Conservation (phyloP, 2,888 invertebrate species). For the Villa cingulata region DNA sequence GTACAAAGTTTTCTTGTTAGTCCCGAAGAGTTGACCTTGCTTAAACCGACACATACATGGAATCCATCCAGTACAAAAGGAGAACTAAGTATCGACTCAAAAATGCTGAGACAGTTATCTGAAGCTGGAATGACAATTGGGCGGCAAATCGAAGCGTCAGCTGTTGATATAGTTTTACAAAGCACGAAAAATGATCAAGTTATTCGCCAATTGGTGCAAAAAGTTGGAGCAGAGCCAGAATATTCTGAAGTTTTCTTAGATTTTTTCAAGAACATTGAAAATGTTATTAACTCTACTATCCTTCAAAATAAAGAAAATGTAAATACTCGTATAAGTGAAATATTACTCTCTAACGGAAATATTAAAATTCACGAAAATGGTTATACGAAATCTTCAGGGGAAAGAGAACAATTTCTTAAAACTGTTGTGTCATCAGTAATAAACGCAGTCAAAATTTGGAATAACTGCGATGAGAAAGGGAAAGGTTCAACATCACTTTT, state of each 20-base stretch:
- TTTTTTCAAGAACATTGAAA: slow-evolving; percentile 10
- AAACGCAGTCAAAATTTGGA: not conserved
- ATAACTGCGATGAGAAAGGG: not conserved
- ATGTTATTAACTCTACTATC: not conserved
- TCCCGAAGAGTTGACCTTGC: slow-evolving; percentile 36
- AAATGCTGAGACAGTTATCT: slow-evolving; percentile 50
- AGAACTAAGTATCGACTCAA: slow-evolving; percentile 48
- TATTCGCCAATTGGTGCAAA: slow-evolving; percentile 8
- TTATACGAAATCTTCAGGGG: slow-evolving; percentile 3
- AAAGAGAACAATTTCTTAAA: not conserved
- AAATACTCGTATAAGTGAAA: not conserved
- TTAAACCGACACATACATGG: slow-evolving; percentile 31
- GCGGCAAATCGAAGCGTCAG: slow-evolving; percentile 48
- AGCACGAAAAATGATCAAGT: slow-evolving; percentile 26
- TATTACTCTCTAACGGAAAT: not conserved
- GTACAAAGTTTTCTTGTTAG: slow-evolving; percentile 52
- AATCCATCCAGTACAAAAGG: slow-evolving; percentile 31
- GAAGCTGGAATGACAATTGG: slow-evolving; percentile 57
- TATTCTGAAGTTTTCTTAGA: slow-evolving; percentile 8
- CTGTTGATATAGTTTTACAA: slow-evolving; percentile 44
- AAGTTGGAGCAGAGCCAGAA: slow-evolving; percentile 5
- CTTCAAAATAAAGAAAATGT: not conserved
- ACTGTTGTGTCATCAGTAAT: not conserved
- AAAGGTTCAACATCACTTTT: not conserved
- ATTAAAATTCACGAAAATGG: slow-evolving; percentile 1